Percentiles rank a stretch among this genome's conserved stretches.
These are phyloP conservation scores for Sitta europaea DNA, from an alignment of 2,113 vertebrate genomes.

Conservation along the genomic window DNA sequence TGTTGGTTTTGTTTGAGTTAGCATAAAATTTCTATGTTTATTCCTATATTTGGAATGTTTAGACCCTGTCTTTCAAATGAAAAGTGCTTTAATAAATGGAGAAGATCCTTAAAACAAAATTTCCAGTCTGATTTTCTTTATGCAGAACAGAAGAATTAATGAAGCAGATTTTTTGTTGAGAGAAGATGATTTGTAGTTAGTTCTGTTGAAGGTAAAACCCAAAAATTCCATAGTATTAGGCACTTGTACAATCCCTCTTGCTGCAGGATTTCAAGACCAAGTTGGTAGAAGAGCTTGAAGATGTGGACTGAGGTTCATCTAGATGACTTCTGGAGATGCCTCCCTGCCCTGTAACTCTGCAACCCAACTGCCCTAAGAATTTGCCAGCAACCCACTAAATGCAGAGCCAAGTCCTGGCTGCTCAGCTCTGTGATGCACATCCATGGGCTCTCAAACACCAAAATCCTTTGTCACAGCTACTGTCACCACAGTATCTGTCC, in stretches of 20 bases:
- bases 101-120: neutral
- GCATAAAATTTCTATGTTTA: neutral
- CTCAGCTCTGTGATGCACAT: rapidly evolving
- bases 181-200: neutral
- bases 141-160: neutral
- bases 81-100: neutral
- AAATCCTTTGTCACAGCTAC: neutral
- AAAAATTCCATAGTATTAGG: neutral
- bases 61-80: neutral
- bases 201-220: neutral
- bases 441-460: neutral
- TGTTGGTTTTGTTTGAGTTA: neutral
- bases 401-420: neutral
- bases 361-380: neutral
- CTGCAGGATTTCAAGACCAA: neutral
- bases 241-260: neutral
- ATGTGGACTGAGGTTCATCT: neutral
- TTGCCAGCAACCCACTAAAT: neutral
- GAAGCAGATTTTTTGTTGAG: neutral
- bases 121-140: neutral
- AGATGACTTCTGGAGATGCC: neutral
- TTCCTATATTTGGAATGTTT: neutral
- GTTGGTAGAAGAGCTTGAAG: neutral
- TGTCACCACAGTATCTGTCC: neutral
- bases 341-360: neutral